phyloP scores from a whole-genome alignment of 2,888 invertebrate genomes.

The Lochmaea capreae region DNA sequence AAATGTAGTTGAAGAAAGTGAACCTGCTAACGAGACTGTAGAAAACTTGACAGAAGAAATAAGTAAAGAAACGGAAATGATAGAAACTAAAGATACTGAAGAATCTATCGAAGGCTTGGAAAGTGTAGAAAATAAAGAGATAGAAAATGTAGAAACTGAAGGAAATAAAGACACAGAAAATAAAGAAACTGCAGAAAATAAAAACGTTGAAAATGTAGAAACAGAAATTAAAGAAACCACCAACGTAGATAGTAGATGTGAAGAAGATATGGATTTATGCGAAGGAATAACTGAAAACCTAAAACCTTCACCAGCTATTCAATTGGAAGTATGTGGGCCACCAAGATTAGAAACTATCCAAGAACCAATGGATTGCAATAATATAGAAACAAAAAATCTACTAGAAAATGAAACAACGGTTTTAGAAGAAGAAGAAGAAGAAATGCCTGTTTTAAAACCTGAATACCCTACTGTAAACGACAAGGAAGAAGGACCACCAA shows the following conservation, averaged over 20 bases:
- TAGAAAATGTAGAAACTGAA: slow-evolving; percentile 7
- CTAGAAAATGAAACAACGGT: slow-evolving; percentile 23
- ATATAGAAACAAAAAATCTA: not conserved
- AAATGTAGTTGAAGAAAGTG: not conserved
- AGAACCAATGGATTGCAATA: slow-evolving; percentile 1
- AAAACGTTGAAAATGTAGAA: not conserved
- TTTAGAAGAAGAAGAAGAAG: slow-evolving; percentile 28
- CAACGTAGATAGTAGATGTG: not conserved
- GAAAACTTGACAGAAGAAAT: slow-evolving; percentile 19
- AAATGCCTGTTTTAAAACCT: slow-evolving; percentile 7
- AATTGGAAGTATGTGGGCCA: not conserved
- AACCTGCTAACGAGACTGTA: not conserved
- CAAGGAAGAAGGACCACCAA: not conserved
- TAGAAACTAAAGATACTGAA: not conserved
- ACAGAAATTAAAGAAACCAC: not conserved
- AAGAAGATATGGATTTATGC: not conserved
- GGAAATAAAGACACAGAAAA: not conserved
- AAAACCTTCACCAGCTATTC: not conserved
- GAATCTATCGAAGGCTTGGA: not conserved
- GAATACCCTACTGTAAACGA: not conserved
- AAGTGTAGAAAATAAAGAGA: not conserved
- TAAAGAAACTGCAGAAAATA: not conserved
- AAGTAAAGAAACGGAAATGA: not conserved
- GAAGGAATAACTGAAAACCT: not conserved
- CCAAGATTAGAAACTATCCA: not conserved